Conservation (phyloP, 2,113 vertebrate genomes). For the Cathartes aura region DNA sequence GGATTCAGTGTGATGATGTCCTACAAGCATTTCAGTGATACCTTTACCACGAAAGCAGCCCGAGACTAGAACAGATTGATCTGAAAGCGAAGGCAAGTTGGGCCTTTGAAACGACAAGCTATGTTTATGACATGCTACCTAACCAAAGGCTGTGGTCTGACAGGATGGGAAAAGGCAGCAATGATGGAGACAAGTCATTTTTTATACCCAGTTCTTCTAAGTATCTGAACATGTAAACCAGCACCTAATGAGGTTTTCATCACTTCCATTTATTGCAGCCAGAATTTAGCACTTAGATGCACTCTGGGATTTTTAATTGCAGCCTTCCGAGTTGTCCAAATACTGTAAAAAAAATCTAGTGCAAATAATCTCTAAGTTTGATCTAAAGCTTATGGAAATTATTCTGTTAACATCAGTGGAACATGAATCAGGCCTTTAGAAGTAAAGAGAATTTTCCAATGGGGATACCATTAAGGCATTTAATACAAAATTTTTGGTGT, state of each 20-base stretch:
- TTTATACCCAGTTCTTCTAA: rapidly evolving
- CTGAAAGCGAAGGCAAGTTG: rapidly evolving
- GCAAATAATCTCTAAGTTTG: not conserved
- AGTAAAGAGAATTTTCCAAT: not conserved
- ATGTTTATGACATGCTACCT: not conserved
- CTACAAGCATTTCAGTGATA: not conserved
- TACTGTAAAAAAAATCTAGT: not conserved
- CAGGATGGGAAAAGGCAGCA: not conserved
- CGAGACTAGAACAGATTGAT: not conserved
- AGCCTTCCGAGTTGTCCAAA: not conserved
- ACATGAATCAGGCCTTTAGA: not conserved
- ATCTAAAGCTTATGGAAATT: not conserved
- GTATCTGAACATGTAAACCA: rapidly evolving
- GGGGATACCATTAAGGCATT: not conserved
- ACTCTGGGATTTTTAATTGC: not conserved
- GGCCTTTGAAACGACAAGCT: not conserved
- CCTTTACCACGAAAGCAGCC: not conserved
- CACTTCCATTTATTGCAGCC: not conserved
- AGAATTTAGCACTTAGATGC: not conserved
- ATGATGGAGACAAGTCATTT: not conserved
- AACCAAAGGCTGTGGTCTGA: not conserved
- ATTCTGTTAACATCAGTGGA: not conserved
- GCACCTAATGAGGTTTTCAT: not conserved
- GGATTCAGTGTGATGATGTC: too few species aligned
- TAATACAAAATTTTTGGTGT: not conserved